phyloP scores from a whole-genome alignment of 2,113 vertebrate genomes.

The Clarias macrocephalus region DNA sequence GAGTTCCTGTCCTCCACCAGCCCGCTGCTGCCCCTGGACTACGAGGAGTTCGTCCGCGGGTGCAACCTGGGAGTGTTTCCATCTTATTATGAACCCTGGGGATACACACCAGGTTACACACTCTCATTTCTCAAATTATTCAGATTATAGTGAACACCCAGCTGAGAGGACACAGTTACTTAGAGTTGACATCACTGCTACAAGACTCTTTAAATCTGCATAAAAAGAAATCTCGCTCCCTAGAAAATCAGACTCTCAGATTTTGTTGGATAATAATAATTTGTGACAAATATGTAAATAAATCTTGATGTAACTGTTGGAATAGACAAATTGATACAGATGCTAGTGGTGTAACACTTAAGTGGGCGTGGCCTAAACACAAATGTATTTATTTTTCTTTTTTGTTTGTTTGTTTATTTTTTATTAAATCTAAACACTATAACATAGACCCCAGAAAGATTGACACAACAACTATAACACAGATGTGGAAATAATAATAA shows the following conservation, averaged over 20 bases:
- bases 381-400: too few relatives aligned
- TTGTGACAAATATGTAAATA: neutral
- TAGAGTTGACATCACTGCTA: neutral
- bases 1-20: slow-evolving; percentile 98
- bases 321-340: too few relatives aligned
- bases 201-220: neutral
- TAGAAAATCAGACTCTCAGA: neutral
- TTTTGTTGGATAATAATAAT: neutral
- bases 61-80: slow-evolving; percentile 97
- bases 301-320: neutral
- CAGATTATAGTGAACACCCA: neutral
- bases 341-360: neutral
- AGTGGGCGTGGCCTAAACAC: neutral
- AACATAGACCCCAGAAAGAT: neutral
- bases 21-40: slow-evolving; percentile 93
- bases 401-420: too few relatives aligned
- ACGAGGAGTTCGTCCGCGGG: slow-evolving; percentile 95
- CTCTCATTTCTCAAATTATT: neutral
- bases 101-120: slow-evolving; percentile 89
- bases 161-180: neutral
- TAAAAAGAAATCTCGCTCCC: neutral
- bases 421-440: neutral
- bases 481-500: neutral
- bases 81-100: slow-evolving; percentile 98
- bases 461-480: neutral